A percentile compares a stretch with the other conserved stretches of the same genome.
phyloP scores from a whole-genome alignment of 2,113 vertebrate species.

The human region DNA sequence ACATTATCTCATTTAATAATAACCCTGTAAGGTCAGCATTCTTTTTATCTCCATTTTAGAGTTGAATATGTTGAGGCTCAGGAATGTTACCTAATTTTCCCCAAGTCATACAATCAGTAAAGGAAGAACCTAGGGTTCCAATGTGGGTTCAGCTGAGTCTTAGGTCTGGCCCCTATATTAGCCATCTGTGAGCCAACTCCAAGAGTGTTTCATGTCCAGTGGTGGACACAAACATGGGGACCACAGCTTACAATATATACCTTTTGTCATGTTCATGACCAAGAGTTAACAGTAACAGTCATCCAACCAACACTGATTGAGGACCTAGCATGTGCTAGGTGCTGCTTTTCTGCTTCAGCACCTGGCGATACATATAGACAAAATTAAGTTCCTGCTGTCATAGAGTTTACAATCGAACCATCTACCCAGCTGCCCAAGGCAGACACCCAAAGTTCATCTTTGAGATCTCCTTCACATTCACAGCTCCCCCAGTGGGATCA shows the following conservation, averaged over 20 bases:
- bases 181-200: background rate
- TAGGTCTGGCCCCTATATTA: background rate
- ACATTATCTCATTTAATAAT: background rate
- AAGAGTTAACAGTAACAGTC: background rate
- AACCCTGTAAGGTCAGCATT: background rate
- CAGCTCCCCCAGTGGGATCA: background rate
- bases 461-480: background rate
- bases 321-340: background rate
- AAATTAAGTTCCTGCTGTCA: background rate
- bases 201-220: background rate
- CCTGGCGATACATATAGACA: background rate
- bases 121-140: background rate
- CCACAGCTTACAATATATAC: background rate
- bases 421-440: background rate
- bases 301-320: background rate
- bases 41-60: background rate
- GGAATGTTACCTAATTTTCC: background rate
- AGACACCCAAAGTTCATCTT: background rate
- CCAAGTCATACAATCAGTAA: background rate
- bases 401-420: background rate
- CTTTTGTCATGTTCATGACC: background rate
- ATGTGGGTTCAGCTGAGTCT: background rate
- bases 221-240: fast-evolving
- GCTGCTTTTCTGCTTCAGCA: background rate
- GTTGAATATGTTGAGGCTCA: background rate